Conservation (phyloP, 2,113 vertebrate genomes). For the Oreamnos americanus region DNA sequence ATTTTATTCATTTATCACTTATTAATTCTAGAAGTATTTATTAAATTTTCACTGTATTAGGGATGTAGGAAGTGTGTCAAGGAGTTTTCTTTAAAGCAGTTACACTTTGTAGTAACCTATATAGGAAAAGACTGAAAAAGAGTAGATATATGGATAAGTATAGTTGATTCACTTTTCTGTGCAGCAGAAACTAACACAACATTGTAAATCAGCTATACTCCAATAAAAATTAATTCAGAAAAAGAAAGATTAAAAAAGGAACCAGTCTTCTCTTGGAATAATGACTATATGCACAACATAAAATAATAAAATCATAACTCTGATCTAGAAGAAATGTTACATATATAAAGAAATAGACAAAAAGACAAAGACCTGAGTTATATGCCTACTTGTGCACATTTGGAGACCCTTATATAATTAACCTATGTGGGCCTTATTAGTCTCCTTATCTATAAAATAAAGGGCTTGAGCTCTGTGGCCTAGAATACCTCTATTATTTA, state of each 20-base stretch:
- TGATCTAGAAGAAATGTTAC: neutral
- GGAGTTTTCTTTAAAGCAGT: neutral
- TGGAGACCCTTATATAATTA: neutral
- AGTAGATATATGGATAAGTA: neutral
- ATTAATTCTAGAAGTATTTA: neutral
- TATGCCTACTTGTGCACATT: neutral
- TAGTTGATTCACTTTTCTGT: neutral
- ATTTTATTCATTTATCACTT: neutral
- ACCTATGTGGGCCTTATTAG: neutral
- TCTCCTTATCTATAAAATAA: neutral
- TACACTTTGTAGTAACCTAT: neutral
- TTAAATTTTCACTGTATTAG: conserved; percentile 5
- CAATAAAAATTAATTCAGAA: neutral
- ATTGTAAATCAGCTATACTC: neutral
- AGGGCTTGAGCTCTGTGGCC: neutral
- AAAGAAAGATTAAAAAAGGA: neutral
- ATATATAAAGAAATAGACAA: neutral
- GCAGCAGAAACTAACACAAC: neutral
- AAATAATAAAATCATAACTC: neutral
- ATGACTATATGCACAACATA: neutral
- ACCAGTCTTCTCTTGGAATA: neutral
- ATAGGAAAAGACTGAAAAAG: neutral
- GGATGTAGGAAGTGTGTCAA: neutral
- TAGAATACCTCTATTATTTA: neutral
- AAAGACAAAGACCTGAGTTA: neutral